Evolutionary conservation across 1,140 invertebrate species (phyloP), one percentile per base, ranked within the genome.

Genomic region (Drosophila miranda): DNA sequence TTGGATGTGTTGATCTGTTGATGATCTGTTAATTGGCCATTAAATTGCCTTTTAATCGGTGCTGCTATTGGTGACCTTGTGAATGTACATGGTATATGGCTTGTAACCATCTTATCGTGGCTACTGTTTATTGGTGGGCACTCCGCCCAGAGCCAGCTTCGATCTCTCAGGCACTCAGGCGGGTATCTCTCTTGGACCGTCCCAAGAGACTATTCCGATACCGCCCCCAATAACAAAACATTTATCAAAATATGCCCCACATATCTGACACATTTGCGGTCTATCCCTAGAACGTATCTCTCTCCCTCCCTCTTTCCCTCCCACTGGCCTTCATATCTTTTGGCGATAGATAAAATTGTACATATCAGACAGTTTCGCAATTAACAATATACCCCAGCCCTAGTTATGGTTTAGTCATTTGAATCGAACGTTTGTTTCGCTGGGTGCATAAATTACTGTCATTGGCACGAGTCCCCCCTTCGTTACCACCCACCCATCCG

Each of bases 391-490:
- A 73, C 69, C 60, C 60, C 46, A 9, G 23, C 34, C 59, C 46
- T 57, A 63, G 59, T 64, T 73, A 76, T 76, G 43, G 58, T 54
- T 72, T 56, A 68, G 44, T 53, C 57, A 75, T 79, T 70, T 60
- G 44, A 63, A 66, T 71, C 61, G 67, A 73, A 68, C 55, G 46
- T 16, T 34, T 30, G 46, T 16, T 34, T 30, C 9, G 45, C 54
- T 58, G 77, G 77, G 53, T 86, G 80, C 62, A 83, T 83, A 83
- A 84, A 83, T 83, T 86, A 83, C 55, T 58, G 81, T 66, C 55
- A 68, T 61, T 64, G 71, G 66, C 71, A 80, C 59, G 56, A 61
- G 61, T 57, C 45, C 16, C 52, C 6, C 52, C 28, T 7, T 3
- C 9, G n/a, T 7, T 8, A 42, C 48, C 41, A 28, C 16, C 48